phyloP scores from a whole-genome alignment of 2,888 invertebrate genomes.

The Spodoptera exigua region DNA sequence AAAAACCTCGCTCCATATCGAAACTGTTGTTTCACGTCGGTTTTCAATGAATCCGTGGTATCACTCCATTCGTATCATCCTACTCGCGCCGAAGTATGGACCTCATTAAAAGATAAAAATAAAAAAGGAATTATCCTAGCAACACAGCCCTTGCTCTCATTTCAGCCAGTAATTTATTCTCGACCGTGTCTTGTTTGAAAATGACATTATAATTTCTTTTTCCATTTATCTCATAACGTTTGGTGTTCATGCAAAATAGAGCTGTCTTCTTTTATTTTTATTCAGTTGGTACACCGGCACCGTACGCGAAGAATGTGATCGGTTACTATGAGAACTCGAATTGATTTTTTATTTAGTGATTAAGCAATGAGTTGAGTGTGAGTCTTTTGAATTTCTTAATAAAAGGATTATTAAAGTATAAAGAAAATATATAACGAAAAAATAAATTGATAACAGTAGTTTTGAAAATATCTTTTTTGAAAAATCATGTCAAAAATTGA shows the following conservation, averaged over 20 bases:
- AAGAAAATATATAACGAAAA: too few species aligned
- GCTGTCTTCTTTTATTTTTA: constrained; percentile 44
- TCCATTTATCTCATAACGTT: constrained; percentile 53
- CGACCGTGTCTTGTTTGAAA: constrained; percentile 36
- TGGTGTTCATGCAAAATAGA: constrained; percentile 60
- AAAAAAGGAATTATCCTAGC: background rate
- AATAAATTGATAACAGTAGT: too few species aligned
- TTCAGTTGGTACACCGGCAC: constrained; percentile 22
- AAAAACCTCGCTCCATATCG: too few species aligned
- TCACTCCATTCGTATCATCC: too few species aligned
- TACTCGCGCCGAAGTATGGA: too few species aligned
- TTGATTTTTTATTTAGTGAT: background rate
- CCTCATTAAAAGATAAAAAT: constrained; percentile 1
- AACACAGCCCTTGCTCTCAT: background rate
- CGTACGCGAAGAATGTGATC: constrained; percentile 14
- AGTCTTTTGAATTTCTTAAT: too few species aligned
- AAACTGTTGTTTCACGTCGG: too few species aligned
- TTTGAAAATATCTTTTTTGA: too few species aligned
- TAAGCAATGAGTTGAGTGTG: too few species aligned
- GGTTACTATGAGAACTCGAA: constrained; percentile 38
- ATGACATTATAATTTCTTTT: constrained; percentile 56
- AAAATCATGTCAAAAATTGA: too few species aligned
- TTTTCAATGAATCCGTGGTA: too few species aligned
- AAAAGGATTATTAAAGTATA: too few species aligned
- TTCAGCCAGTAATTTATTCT: constrained; percentile 40